Evolutionary conservation across 2,888 invertebrate species (phyloP).

Genomic region (Tetanocera ferruginea): DNA sequence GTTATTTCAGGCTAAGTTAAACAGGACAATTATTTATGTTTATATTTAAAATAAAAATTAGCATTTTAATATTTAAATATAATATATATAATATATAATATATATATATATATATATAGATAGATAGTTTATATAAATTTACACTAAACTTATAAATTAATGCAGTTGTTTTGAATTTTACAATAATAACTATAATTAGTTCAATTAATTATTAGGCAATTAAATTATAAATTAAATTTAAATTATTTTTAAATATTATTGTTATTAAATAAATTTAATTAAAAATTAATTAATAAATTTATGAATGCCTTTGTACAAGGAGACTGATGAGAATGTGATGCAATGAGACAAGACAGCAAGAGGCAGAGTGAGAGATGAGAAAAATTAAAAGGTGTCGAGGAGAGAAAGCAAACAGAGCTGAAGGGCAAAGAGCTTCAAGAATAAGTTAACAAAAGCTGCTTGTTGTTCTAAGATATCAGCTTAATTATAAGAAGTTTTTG

Average conservation of each 20-base stretch:
- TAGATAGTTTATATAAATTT: conserved; percentile 27
- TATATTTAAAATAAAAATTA: not conserved
- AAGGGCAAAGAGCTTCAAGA: not conserved
- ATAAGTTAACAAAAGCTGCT: not conserved
- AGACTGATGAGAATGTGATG: not conserved
- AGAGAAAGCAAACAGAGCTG: not conserved
- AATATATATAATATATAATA: conserved; percentile 1
- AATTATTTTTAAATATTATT: not conserved
- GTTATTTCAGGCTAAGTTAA: conserved; percentile 3
- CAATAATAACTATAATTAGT: conserved; percentile 22
- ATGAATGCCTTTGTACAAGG: conserved; percentile 26
- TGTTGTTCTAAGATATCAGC: too few species aligned
- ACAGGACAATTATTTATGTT: conserved; percentile 12
- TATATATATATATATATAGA: not conserved
- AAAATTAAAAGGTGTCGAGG: not conserved
- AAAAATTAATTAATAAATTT: not conserved
- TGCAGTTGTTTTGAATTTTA: conserved; percentile 25
- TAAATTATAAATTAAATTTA: conserved; percentile 1
- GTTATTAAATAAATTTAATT: not conserved
- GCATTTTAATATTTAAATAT: not conserved
- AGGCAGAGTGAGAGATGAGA: not conserved
- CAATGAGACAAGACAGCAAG: not conserved
- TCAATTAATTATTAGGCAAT: conserved; percentile 12
- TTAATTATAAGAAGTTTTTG: too few species aligned
- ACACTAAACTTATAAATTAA: conserved; percentile 36